Evolutionary conservation across 2,797 vertebrate species (phyloP), one percentile per base, ranked within the genome.

Genomic region (Brotula barbata): DNA sequence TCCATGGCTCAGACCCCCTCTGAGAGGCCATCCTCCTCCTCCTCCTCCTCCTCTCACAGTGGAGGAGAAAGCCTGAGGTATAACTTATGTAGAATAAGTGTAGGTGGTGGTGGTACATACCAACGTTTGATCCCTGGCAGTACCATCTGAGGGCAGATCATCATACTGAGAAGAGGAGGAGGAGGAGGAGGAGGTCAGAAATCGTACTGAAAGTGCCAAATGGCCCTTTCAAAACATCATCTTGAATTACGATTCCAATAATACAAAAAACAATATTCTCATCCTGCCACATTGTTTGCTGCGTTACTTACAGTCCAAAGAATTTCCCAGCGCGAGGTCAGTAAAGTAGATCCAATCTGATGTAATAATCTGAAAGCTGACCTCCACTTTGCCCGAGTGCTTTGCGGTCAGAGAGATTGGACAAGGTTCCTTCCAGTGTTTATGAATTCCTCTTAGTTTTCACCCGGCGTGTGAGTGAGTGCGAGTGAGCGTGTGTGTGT

Each of bases 51-150:
- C 22, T 43, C 37, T 43, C 31, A 49, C 19, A 40, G 2, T 39
- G 22, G 7, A 43, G 16, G 19, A 33, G 25, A 20, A 34, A 21
- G 13, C 58, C 31, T 62, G 22, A 64, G 25, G 42, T 40, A 28
- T 67, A 52, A 11, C 58, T 43, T 47, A 41, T 45, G 19, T 48
- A 15, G 3, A 23, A 44, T 2, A 61, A 36, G 9, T 59, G 41
- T 28, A 42, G 55, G n/a, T n/a, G n/a, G 45, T 42, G 40, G 22
- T 58, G 64, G 20, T 15, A 85, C 81, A 15, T 87, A 90, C 87
- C 86, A 71, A 66, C 47, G 5, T 74, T 31, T 84, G 78, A n/a
- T 41, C 19, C 7, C 11, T 39, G 34, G 12, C 13, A 2, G 8
- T 22, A 19, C 17, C 25, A 16, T 17, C 14, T 22, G 51, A 23